Evolutionary conservation across 2,113 vertebrate species (phyloP), one percentile per base, ranked within the genome.

Genomic region (Jaculus jaculus): DNA sequence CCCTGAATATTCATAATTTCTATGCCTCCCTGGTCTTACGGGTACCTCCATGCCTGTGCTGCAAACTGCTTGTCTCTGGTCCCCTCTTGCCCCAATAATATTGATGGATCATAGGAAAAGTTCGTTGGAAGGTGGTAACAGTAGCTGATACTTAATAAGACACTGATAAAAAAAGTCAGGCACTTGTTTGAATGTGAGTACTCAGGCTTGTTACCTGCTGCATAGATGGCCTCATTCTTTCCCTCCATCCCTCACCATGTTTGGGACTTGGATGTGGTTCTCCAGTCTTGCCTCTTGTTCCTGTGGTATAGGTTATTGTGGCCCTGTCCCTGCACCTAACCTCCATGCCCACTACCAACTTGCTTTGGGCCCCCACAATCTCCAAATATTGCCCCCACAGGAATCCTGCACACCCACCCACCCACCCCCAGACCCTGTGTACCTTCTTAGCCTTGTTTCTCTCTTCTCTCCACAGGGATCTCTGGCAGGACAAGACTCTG

Each of bases 381-480:
- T 47, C 74, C 30, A 47, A 61, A 18, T 51, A 34, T 60, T 65
- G 30, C 60, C 51, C 9, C 69, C 80, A 47, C 60, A 90, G 63
- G 47, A 72, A 20, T 47, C 75, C 58, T 75, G 5, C 42, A 66
- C 15, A 5, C 68, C 24, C 24, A 2, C 61, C 28, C 13, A 2
- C 17, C 32, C 30, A 60, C 6, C 0, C 42, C 42, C 42, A 47
- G 42, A 5, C 42, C 42, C 42, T 8, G 42, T 20, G 61, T 28
- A 0, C 54, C 16, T 3, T 73, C 69, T 96, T 58, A 96, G 42
- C 73, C 34, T 26, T 37, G 4, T 71, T 26, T 85, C 32, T 97
- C 47, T 95, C 78, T 90, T 94, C 58, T 97, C 86, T 96, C 84
- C 54, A 16, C 94, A 97, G 97, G 94, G 77, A 94, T 95, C 69